Evolutionary conservation across 1,140 invertebrate genomes (phyloP).

Genomic region (Matsumurasca onukii): DNA sequence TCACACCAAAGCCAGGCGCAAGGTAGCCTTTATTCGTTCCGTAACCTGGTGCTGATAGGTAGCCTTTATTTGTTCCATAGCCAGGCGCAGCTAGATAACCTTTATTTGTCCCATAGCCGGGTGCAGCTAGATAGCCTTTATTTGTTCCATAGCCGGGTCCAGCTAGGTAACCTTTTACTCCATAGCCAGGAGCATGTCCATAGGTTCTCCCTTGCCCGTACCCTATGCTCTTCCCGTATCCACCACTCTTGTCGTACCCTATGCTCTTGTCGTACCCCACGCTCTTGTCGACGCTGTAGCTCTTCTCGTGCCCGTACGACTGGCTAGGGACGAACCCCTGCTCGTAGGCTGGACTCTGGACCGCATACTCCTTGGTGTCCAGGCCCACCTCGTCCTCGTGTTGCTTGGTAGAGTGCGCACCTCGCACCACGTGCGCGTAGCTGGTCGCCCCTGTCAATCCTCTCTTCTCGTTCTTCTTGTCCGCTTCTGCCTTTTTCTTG

Average conservation of each 20-base stretch:
- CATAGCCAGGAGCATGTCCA: too few species aligned
- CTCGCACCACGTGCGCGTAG: not conserved
- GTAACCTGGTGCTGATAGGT: not conserved
- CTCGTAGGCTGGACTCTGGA: not conserved
- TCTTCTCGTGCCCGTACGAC: constrained; percentile 1
- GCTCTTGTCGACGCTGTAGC: not conserved
- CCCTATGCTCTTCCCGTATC: too few species aligned
- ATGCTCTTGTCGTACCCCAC: not conserved
- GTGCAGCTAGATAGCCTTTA: too few species aligned
- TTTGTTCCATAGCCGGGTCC: too few species aligned
- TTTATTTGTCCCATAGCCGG: too few species aligned
- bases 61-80: too few species aligned
- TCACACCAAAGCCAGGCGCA: constrained; percentile 1
- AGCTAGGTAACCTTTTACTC: too few species aligned
- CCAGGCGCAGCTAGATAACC: too few species aligned
- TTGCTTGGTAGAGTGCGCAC: too few species aligned
- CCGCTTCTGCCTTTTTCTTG: not conserved
- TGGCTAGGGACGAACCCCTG: constrained; percentile 7
- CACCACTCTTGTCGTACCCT: not conserved
- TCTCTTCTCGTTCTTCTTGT: not conserved
- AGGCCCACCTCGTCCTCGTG: not conserved
- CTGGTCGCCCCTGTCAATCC: not conserved
- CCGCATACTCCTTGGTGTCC: not conserved
- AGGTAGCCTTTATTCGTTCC: not conserved
- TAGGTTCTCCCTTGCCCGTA: too few species aligned